These are phyloP conservation scores for Adineta ricciae DNA, from an alignment of 2,888 invertebrate genomes.

Conservation along the genomic window DNA sequence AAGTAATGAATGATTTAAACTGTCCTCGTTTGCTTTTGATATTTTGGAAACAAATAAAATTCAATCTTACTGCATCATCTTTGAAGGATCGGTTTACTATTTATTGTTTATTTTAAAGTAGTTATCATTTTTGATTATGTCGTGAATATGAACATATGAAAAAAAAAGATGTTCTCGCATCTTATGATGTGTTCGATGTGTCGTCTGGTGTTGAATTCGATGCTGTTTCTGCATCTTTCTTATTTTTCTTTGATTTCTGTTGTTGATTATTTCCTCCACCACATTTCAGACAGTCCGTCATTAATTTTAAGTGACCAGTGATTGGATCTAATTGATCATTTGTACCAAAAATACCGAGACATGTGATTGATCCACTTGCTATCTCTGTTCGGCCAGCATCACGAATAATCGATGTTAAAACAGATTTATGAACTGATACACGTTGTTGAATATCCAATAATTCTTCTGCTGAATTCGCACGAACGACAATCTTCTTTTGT, in stretches of 20 bases:
- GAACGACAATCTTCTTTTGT: constrained; percentile 76
- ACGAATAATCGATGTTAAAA: constrained; percentile 63
- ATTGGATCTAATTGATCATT: background rate
- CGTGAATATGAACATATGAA: background rate
- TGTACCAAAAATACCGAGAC: constrained; percentile 63
- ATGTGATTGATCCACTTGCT: constrained; percentile 73
- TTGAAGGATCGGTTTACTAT: background rate
- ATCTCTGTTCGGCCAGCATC: constrained; percentile 91
- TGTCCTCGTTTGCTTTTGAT: too few relatives aligned
- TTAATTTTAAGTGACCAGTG: constrained; percentile 8
- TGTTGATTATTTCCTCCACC: background rate
- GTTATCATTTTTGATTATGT: background rate
- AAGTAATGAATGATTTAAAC: too few relatives aligned
- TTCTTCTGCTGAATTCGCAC: constrained; percentile 65
- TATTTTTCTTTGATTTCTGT: background rate
- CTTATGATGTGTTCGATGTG: background rate
- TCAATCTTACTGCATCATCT: too few relatives aligned
- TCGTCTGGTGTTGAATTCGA: background rate
- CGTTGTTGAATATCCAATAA: constrained; percentile 61
- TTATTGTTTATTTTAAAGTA: background rate
- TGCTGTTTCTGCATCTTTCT: background rate
- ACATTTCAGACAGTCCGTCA: background rate
- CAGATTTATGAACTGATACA: constrained; percentile 60
- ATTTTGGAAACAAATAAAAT: too few relatives aligned
- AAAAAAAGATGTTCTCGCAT: background rate